Evolutionary conservation across 2,113 vertebrate genomes (phyloP), one percentile per base, ranked within the genome.

Genomic region (Rhabdomys dilectus): DNA sequence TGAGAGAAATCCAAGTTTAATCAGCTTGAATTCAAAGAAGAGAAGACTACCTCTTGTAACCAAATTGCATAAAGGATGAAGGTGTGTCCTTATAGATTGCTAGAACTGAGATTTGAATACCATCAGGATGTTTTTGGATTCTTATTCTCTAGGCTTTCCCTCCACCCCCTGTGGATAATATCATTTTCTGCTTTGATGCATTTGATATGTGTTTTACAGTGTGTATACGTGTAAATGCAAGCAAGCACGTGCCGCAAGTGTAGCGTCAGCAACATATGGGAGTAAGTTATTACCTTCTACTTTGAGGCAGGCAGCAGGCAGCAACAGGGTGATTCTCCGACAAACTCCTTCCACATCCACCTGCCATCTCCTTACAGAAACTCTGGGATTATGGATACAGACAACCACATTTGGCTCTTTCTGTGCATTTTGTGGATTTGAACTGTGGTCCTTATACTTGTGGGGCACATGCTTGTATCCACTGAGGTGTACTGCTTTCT

Each of bases 1-100:
- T 70, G 78, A 88, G 56, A 90, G 39, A 94, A 93, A 70, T 31
- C 58, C 26, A 84, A 10, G 39, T 89, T 88, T 39, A 82, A 85
- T 26, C 11, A 91, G 1, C 12, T 85, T 70, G 36, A 88, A 3
- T 4, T 16, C n/a, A 22, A 80, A 64, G 51, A 82, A 5, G 16
- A 86, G 72, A 64, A 64, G 42, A 81, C 62, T 73, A 29, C 9
- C 11, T 81, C 3, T 0, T 64, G 11, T 82, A 34, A 62, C 17
- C 60, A 72, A 89, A 58, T 80, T 51, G 62, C 26, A 58, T 26
- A 29, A 92, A 42, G 78, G 5, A 6, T 0, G 5, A 68, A 34
- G 1, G 11, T 34, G 1, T 82, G n/a, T 16, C 11, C 29, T 88
- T 0, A 1, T 16, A 73, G 42, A 5, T 3, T 34, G 13, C 56